These are phyloP conservation scores for Villa cingulata DNA, from an alignment of 2,888 invertebrate species.

Conservation along the genomic window DNA sequence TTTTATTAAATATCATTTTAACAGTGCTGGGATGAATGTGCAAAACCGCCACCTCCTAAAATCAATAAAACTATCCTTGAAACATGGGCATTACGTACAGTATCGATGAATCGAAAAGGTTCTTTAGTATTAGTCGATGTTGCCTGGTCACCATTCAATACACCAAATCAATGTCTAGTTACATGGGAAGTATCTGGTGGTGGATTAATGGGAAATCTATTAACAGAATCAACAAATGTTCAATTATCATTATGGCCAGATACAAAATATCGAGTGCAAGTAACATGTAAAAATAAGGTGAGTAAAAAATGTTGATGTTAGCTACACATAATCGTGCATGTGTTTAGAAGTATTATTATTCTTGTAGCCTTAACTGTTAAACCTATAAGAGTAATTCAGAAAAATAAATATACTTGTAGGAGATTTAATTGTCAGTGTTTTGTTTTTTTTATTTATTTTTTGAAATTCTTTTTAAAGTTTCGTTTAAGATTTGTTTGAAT, in stretches of 20 bases:
- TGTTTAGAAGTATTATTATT: not conserved
- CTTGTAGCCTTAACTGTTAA: no score
- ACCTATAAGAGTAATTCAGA: no score
- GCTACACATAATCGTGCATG: no score
- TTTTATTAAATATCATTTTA: slow-evolving; percentile 8
- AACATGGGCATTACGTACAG: slow-evolving; percentile 28
- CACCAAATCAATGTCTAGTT: slow-evolving; percentile 31
- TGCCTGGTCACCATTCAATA: slow-evolving; percentile 29
- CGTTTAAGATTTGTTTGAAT: no score
- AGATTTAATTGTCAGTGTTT: no score
- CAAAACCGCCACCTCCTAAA: slow-evolving; percentile 23
- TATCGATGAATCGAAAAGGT: slow-evolving; percentile 32
- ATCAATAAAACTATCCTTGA: slow-evolving; percentile 28
- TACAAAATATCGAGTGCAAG: slow-evolving; percentile 35
- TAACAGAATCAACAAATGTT: slow-evolving; percentile 33
- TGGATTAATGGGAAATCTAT: slow-evolving; percentile 34
- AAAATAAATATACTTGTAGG: no score
- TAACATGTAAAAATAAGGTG: slow-evolving; percentile 36
- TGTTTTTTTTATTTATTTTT: no score
- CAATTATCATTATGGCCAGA: slow-evolving; percentile 35
- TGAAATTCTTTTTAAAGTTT: no score
- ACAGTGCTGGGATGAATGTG: slow-evolving; percentile 34
- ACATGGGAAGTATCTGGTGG: slow-evolving; percentile 36
- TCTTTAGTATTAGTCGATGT: slow-evolving; percentile 34
- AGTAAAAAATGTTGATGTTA: no score